A percentile compares a stretch with the other conserved stretches of the same genome.
phyloP scores from a whole-genome alignment of 1,140 invertebrate genomes.

The Archivesica marissinica region DNA sequence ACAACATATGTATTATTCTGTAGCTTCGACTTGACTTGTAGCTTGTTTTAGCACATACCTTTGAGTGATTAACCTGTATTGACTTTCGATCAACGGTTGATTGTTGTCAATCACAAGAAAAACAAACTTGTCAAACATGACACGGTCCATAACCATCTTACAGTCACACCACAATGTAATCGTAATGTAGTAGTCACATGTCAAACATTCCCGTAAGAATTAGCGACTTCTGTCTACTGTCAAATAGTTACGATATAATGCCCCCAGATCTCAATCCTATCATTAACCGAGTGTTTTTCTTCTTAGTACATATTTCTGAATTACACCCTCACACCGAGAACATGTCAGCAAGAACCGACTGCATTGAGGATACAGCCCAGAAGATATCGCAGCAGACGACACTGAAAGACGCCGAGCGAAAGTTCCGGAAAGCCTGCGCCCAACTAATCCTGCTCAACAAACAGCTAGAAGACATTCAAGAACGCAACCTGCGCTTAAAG shows the following conservation, averaged over 20 bases:
- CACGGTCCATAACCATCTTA: not conserved
- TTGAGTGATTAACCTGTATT: too few relatives aligned
- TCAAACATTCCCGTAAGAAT: constrained; percentile 7
- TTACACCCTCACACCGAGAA: not conserved
- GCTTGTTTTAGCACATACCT: too few relatives aligned
- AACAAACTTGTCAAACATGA: not conserved
- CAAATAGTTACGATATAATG: not conserved
- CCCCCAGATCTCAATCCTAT: not conserved
- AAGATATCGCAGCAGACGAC: constrained; percentile 9
- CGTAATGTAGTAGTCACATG: not conserved
- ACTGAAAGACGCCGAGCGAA: constrained; percentile 13
- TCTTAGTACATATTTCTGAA: not conserved
- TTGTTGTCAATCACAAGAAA: too few relatives aligned
- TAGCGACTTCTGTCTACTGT: constrained; percentile 5
- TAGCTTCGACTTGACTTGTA: too few relatives aligned
- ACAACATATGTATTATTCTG: too few relatives aligned
- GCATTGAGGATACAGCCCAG: not conserved
- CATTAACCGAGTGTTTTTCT: not conserved
- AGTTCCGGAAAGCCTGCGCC: constrained; percentile 35
- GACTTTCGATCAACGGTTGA: too few relatives aligned
- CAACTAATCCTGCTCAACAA: constrained; percentile 25
- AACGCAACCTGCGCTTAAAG: constrained; percentile 36
- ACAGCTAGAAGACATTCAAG: constrained; percentile 34
- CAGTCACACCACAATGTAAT: not conserved
- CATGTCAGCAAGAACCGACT: constrained; percentile 17